phyloP scores from a whole-genome alignment of 2,113 vertebrate genomes.

The Channa argus region DNA sequence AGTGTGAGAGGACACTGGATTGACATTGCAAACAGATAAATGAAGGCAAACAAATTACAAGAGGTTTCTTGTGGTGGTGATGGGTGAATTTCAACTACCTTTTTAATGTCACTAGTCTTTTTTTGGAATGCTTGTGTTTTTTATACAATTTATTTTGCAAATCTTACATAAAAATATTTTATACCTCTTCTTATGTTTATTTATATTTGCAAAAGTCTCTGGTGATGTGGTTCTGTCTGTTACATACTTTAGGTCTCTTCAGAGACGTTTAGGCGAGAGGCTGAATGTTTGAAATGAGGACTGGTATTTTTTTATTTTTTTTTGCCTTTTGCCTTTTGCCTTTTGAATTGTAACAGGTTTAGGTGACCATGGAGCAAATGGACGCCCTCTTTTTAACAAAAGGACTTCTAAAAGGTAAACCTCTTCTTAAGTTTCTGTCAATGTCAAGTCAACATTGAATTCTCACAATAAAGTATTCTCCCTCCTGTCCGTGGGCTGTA shows the following conservation, averaged over 20 bases:
- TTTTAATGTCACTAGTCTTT: constrained; percentile 57
- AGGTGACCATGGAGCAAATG: constrained; percentile 56
- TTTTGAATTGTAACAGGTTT: constrained; percentile 74
- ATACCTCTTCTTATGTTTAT: constrained; percentile 60
- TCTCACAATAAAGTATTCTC: constrained; percentile 9
- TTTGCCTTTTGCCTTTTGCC: constrained; percentile 50
- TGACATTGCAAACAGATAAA: constrained; percentile 66
- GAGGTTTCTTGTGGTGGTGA: constrained; percentile 60
- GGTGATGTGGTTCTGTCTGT: constrained; percentile 51
- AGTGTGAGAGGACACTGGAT: constrained; percentile 19
- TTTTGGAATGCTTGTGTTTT: constrained; percentile 51
- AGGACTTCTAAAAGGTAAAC: constrained; percentile 18
- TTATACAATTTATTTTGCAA: constrained; percentile 59
- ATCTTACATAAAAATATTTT: constrained; percentile 69
- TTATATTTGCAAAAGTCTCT: constrained; percentile 49
- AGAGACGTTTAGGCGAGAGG: constrained; percentile 26
- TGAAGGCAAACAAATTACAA: constrained; percentile 51
- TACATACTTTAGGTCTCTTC: constrained; percentile 29
- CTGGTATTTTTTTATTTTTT: constrained; percentile 42
- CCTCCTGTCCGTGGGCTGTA: neutral
- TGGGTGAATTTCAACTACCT: constrained; percentile 47
- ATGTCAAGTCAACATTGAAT: neutral
- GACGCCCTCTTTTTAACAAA: constrained; percentile 41
- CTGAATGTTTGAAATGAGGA: constrained; percentile 39
- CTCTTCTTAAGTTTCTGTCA: constrained; percentile 30